Percentiles rank a stretch among this genome's conserved stretches.
phyloP scores from a whole-genome alignment of 1,140 invertebrate genomes.

The Anastatus disparis region DNA sequence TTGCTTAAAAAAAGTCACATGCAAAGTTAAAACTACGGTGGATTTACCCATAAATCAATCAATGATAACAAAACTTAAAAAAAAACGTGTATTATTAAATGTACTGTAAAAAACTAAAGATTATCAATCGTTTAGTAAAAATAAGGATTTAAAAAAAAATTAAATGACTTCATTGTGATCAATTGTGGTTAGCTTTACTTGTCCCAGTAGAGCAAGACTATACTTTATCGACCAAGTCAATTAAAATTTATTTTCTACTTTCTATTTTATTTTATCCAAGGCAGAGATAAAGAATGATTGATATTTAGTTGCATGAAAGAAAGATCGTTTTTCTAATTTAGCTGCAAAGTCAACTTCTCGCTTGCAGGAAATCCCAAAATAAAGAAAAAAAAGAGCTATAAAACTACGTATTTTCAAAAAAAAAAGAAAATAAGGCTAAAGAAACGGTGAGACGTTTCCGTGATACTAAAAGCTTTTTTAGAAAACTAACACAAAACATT shows the following conservation, averaged over 20 bases:
- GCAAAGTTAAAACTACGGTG: no score
- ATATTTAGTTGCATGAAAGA: constrained; percentile 3
- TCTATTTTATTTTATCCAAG: not conserved
- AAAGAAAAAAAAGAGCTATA: not conserved
- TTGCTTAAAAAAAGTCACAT: no score
- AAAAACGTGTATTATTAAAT: no score
- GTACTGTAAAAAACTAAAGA: no score
- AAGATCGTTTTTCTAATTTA: constrained; percentile 19
- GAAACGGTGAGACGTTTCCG: no score
- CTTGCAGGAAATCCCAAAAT: not conserved
- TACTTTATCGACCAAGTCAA: constrained; percentile 24
- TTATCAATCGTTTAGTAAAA: not conserved
- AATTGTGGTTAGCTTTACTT: not conserved
- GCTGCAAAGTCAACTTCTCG: no score
- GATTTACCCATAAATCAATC: no score
- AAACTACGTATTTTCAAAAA: not conserved
- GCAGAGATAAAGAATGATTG: constrained; percentile 15
- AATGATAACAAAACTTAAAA: no score
- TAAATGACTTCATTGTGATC: constrained; percentile 15
- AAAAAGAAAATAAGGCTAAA: not conserved
- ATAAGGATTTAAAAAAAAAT: constrained; percentile 30
- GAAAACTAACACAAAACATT: no score
- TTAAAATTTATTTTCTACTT: constrained; percentile 34
- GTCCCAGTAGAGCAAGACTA: not conserved
- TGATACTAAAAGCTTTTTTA: no score